Conservation (phyloP, 2,797 vertebrate species). For the Scomberomorus guttatus region DNA sequence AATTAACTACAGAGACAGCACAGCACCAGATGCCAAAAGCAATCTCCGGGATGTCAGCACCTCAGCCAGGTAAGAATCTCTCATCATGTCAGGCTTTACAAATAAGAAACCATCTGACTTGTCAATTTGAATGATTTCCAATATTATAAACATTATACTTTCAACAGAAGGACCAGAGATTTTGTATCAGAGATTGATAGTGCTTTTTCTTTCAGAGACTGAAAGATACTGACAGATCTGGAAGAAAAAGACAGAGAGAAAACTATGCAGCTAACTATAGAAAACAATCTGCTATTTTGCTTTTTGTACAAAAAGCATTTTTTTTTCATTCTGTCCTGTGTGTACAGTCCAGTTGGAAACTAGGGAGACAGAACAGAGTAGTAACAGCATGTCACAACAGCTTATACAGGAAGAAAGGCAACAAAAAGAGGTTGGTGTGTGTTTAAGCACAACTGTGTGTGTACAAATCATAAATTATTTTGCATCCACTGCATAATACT, state of each 20-base stretch:
- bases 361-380: slow-evolving; percentile 59
- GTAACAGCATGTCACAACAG: slow-evolving; percentile 78
- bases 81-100: background rate
- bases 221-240: background rate
- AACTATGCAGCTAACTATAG: background rate
- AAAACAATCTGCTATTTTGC: no score
- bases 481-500: background rate
- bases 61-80: slow-evolving; percentile 14
- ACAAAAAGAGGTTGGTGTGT: slow-evolving; percentile 69
- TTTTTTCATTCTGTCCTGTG: background rate
- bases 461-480: background rate
- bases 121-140: background rate
- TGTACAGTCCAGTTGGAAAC: background rate
- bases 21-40: background rate
- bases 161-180: no score
- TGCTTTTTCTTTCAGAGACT: no score
- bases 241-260: background rate
- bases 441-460: background rate
- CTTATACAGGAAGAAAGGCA: slow-evolving; percentile 79
- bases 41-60: slow-evolving; percentile 8
- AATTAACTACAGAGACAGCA: no score
- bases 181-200: no score
- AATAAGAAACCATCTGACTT: background rate
- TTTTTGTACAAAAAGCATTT: background rate
- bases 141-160: no score